phyloP scores from a whole-genome alignment of 2,888 invertebrate species.

The Diabrotica balteata region DNA sequence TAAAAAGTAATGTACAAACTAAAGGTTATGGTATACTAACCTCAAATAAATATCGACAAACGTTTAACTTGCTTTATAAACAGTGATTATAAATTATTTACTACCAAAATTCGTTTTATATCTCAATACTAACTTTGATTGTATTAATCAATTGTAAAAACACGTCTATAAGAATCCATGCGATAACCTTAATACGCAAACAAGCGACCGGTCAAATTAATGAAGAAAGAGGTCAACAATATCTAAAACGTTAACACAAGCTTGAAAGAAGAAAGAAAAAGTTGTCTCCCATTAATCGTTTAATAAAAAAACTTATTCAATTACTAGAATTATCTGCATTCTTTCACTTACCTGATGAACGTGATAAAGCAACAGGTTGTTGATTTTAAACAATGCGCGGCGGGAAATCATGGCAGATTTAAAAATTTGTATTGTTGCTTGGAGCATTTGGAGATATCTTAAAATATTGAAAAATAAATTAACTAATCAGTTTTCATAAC shows the following conservation, averaged over 20 bases:
- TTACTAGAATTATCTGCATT: slow-evolving; percentile 7
- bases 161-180: not conserved
- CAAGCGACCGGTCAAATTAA: slow-evolving; percentile 20
- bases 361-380: slow-evolving; percentile 39
- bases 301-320: not conserved
- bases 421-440: not conserved
- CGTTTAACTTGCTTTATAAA: not conserved
- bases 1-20: too few species aligned
- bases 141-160: not conserved
- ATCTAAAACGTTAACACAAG: not conserved
- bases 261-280: not conserved
- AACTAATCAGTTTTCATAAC: too few species aligned
- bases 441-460: too few species aligned
- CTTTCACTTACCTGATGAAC: slow-evolving; percentile 36
- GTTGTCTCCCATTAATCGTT: not conserved
- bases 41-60: slow-evolving; percentile 14
- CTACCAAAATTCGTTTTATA: slow-evolving; percentile 3
- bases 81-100: not conserved
- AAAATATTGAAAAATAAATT: too few species aligned
- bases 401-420: slow-evolving; percentile 39
- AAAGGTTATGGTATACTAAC: slow-evolving; percentile 28
- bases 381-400: slow-evolving; percentile 33
- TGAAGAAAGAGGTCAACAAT: slow-evolving; percentile 22
- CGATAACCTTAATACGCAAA: slow-evolving; percentile 8
- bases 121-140: slow-evolving; percentile 12